Evolutionary conservation across 1,140 invertebrate species (phyloP).

Genomic region (Drosophila nigrodunni): DNA sequence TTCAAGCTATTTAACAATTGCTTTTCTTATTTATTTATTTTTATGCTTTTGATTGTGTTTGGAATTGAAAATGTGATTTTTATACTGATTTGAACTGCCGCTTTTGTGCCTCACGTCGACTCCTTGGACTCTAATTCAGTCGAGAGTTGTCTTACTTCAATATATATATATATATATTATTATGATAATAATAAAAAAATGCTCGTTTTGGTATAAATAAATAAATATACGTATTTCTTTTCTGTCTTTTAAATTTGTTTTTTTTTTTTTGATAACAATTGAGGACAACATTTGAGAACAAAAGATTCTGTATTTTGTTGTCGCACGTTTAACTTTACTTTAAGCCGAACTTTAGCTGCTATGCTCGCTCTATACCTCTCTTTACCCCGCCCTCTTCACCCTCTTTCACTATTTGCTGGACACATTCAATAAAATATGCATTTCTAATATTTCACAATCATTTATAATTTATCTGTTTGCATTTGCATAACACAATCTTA

Average conservation of each 20-base stretch:
- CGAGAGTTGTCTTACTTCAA: constrained; percentile 26
- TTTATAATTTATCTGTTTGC: constrained; percentile 49
- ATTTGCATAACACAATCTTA: constrained; percentile 28
- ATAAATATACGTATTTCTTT: constrained; percentile 67
- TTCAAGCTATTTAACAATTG: constrained; percentile 63
- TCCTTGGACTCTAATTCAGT: constrained; percentile 19
- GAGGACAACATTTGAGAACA: constrained; percentile 81
- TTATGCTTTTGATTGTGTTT: constrained; percentile 46
- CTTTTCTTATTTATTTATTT: not conserved
- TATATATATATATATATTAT: no score
- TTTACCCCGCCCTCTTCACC: not conserved
- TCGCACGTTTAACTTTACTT: constrained; percentile 39
- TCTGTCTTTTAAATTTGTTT: constrained; percentile 12
- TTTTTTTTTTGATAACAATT: constrained; percentile 67
- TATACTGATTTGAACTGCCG: constrained; percentile 57
- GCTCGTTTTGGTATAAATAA: constrained; percentile 54
- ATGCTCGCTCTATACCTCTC: not conserved
- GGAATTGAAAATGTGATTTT: constrained; percentile 13
- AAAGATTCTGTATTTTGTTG: constrained; percentile 78
- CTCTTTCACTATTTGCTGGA: constrained; percentile 17
- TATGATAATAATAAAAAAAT: constrained; percentile 33
- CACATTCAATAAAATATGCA: constrained; percentile 81
- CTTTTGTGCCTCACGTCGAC: constrained; percentile 39
- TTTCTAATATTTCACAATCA: constrained; percentile 70
- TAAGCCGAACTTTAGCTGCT: not conserved